A percentile compares a stretch with the other conserved stretches of the same genome.
These are phyloP conservation scores for Zeuzera pyrina DNA, from an alignment of 2,888 invertebrate genomes.

Conservation along the genomic window DNA sequence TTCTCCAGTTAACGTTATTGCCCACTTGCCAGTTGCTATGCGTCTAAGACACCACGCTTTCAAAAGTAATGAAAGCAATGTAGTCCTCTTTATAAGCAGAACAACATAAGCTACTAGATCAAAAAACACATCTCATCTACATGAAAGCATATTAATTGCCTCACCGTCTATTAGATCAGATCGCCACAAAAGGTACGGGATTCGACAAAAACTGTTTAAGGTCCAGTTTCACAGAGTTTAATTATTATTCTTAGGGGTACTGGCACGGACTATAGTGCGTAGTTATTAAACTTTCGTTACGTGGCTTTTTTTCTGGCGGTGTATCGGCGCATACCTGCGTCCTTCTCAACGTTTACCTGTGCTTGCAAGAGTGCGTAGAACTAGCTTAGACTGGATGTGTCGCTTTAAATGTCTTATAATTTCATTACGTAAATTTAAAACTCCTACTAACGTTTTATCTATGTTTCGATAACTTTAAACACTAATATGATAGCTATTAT, in stretches of 20 bases:
- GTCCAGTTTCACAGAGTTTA: conserved; percentile 24
- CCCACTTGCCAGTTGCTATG: too few species aligned
- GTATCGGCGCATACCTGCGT: conserved; percentile 51
- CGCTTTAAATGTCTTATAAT: too few species aligned
- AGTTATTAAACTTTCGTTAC: conserved; percentile 60
- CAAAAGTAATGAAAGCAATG: too few species aligned
- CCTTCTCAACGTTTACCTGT: conserved; percentile 55
- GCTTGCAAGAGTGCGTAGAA: conserved; percentile 46
- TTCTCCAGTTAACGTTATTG: too few species aligned
- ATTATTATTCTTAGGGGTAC: conserved; percentile 29
- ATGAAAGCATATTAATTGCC: conserved; percentile 16
- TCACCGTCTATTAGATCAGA: conserved; percentile 15
- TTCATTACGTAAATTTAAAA: too few species aligned
- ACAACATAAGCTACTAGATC: conserved; percentile 1
- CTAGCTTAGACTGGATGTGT: too few species aligned
- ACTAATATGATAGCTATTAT: too few species aligned
- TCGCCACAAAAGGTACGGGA: conserved; percentile 16
- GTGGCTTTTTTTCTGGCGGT: conserved; percentile 39
- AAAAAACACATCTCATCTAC: conserved; percentile 4
- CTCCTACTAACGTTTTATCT: too few species aligned
- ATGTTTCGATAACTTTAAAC: too few species aligned
- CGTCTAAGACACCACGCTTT: too few species aligned
- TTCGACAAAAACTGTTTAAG: conserved; percentile 20
- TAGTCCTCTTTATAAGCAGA: too few species aligned
- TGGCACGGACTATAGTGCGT: conserved; percentile 41